These are phyloP conservation scores for Aramus guarauna DNA, from an alignment of 2,113 vertebrate genomes.

Conservation along the genomic window DNA sequence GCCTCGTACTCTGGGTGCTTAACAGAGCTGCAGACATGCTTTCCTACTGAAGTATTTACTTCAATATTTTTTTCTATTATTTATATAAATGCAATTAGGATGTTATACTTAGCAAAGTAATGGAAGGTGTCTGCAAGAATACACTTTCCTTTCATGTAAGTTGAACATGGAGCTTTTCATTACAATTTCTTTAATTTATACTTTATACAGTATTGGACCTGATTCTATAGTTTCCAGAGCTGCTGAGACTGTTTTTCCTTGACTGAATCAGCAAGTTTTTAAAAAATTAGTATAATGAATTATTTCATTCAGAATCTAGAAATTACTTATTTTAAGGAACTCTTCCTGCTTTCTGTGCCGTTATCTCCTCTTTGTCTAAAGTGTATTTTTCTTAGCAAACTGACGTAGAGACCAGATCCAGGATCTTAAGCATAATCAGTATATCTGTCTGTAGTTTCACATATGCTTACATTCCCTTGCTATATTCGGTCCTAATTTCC, in stretches of 20 bases:
- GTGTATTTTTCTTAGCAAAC: not conserved
- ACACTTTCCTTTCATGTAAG: not conserved
- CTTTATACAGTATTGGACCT: not conserved
- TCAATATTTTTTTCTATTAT: not conserved
- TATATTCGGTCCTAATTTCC: not conserved
- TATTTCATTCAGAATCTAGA: not conserved
- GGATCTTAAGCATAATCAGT: not conserved
- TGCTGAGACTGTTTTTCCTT: not conserved
- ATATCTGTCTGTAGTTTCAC: not conserved
- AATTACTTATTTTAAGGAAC: not conserved
- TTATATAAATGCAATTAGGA: not conserved
- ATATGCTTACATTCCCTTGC: not conserved
- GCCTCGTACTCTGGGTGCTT: not conserved
- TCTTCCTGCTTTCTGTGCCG: not conserved
- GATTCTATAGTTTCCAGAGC: not conserved
- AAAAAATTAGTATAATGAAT: not conserved
- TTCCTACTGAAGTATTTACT: not conserved
- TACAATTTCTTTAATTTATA: not conserved
- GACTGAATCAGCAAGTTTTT: not conserved
- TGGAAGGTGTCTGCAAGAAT: not conserved
- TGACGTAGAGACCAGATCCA: not conserved
- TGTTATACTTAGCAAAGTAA: not conserved
- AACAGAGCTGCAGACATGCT: not conserved
- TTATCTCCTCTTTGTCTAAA: not conserved
- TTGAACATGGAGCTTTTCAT: fast-evolving